Evolutionary conservation across 2,797 vertebrate genomes (phyloP).

Genomic region (Phyllotis vaccarum): DNA sequence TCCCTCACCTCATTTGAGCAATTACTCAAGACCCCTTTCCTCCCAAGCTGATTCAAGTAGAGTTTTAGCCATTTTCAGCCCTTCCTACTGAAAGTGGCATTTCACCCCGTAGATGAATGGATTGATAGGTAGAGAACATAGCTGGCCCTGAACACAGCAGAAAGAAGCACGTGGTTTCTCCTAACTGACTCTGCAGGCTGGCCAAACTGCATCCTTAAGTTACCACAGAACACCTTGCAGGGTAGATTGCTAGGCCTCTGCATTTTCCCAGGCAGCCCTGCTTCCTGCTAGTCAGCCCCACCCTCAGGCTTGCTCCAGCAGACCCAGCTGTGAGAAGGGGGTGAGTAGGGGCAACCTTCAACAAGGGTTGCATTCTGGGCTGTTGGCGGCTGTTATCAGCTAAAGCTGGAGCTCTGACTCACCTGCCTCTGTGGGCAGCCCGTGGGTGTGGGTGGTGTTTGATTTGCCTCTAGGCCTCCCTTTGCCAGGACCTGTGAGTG

Average conservation of each 20-base stretch:
- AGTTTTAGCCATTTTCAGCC: not conserved
- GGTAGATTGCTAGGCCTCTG: not conserved
- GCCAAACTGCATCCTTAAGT: not conserved
- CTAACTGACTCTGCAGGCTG: not conserved
- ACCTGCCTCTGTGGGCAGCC: conserved; percentile 83
- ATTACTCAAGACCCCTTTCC: not conserved
- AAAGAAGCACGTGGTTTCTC: not conserved
- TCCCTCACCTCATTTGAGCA: not conserved
- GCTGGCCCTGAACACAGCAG: not conserved
- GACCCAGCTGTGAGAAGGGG: conserved; percentile 63
- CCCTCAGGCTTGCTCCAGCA: conserved; percentile 40
- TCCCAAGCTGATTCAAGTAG: not conserved
- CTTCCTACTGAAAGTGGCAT: not conserved
- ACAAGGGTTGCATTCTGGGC: conserved; percentile 89
- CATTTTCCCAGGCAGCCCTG: conserved; percentile 2
- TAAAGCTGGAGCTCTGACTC: conserved; percentile 89
- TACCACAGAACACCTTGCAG: not conserved
- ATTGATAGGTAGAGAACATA: not conserved
- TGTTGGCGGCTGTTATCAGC: conserved; percentile 86
- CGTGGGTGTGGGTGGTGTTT: conserved; percentile 76
- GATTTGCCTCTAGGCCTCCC: conserved; percentile 62
- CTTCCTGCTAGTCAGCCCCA: not conserved
- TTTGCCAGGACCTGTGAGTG: conserved; percentile 65
- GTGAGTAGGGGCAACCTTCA: conserved; percentile 81
- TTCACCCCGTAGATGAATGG: not conserved